Base-by-base conservation (phyloP, 2,797 vertebrate genomes). In the Acanthiza pusilla region DNA sequence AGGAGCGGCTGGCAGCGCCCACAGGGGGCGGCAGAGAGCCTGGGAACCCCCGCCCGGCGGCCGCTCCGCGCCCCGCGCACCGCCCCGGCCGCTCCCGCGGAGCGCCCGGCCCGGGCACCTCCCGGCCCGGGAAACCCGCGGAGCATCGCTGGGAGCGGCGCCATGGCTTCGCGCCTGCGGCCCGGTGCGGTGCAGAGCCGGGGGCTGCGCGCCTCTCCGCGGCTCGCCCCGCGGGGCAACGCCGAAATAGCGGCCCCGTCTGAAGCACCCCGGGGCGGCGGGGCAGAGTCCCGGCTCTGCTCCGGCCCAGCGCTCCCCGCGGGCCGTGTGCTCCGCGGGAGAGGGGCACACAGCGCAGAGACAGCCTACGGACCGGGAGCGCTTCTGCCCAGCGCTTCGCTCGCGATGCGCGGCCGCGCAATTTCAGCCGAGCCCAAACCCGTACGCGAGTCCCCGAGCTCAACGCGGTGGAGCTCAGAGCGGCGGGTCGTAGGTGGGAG, bases 391-490 rank as follows among this genome's bases (percentile, higher is more conserved):
- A 5, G 70, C 47, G 43, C 38, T 51, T 26, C 79, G 54, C 86
- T 29, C 45, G 76, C 70, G 22, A 53, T 68, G 82, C 48, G 93
- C 88, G 54, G 36, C 91, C 84, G 95, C 91, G 79, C 81, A 85
- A 57, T 62, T 91, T 88, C 86, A 70, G 88, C 73, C 57, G 29
- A 95, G 76, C 91, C 79, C 92, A 65, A 71, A 75, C 36, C 71
- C 87, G 40, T 81, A 32, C 87, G 17, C 80, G 77, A 57, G 83
- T 76, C 48, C 68, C 91, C 68, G 94, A 95, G 61, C 54, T 90
- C 27, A 91, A 89, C 19, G 61, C 93, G 85, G 96, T n/a, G 87
- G 47, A 75, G 91, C 90, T 94, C 93, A 13, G 92, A 83, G 76
- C 91, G 84, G 80, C 87, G 76, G 88, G 83, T 50, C 83, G 86